Conservation (phyloP, 2,797 vertebrate genomes). For the Vespertilio murinus region DNA sequence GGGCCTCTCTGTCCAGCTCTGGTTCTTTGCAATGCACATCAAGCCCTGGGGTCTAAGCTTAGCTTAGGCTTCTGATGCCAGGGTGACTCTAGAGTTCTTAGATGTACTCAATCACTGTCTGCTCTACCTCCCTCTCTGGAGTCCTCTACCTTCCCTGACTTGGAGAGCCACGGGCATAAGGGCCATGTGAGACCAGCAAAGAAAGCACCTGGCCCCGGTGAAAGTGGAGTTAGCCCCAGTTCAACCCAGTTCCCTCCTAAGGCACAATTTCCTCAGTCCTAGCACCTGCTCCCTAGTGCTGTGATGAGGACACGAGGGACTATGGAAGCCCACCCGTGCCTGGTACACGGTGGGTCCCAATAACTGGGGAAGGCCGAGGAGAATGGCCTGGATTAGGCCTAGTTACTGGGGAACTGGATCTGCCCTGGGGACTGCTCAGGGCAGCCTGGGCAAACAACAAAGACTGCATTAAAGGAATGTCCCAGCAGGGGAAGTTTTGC, state of each 20-base stretch:
- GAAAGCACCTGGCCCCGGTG: background rate
- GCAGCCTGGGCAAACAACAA: background rate
- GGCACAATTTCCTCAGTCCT: background rate
- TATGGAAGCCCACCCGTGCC: background rate
- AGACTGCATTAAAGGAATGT: background rate
- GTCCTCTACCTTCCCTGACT: background rate
- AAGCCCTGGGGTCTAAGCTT: background rate
- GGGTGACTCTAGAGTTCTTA: background rate
- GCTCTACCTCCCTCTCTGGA: background rate
- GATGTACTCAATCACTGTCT: accelerated
- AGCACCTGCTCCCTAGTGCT: background rate
- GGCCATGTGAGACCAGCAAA: background rate
- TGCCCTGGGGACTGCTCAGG: background rate
- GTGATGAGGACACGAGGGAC: background rate
- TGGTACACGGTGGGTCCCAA: background rate
- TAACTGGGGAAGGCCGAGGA: background rate
- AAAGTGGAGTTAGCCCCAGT: background rate
- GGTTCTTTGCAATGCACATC: background rate
- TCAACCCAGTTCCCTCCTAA: background rate
- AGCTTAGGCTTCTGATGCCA: background rate
- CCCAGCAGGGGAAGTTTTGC: slow-evolving; percentile 41
- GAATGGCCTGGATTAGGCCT: background rate
- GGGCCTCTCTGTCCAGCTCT: background rate
- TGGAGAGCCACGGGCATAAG: background rate
- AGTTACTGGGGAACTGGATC: background rate